Evolutionary conservation across 2,797 vertebrate genomes (phyloP).

Genomic region (Coreius guichenoti): DNA sequence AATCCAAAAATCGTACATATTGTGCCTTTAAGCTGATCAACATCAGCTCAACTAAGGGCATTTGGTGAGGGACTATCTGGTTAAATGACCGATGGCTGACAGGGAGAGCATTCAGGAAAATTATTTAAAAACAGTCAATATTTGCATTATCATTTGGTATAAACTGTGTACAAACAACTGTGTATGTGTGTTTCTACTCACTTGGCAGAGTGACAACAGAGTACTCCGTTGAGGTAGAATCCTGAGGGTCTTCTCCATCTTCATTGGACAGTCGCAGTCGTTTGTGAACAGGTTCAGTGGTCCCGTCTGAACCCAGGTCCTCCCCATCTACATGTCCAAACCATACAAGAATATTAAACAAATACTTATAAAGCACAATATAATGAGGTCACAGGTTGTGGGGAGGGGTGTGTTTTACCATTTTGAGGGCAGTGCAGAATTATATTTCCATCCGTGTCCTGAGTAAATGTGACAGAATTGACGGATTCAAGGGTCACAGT

Average conservation of each 20-base stretch:
- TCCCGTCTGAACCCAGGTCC: conserved; percentile 83
- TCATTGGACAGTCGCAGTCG: conserved; percentile 87
- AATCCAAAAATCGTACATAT: no score
- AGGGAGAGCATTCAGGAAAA: background rate
- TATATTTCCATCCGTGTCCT: conserved; percentile 93
- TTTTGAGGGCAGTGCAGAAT: conserved; percentile 91
- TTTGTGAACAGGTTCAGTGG: conserved; percentile 87
- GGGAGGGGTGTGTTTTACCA: conserved; percentile 73
- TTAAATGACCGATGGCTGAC: background rate
- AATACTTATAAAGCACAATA: background rate
- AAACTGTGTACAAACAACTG: background rate
- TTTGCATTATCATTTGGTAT: background rate
- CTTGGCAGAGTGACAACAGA: conserved; percentile 92
- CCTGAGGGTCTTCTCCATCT: conserved; percentile 80
- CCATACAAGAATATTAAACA: background rate
- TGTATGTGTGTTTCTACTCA: conserved; percentile 71
- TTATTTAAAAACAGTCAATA: background rate
- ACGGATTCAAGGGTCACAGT: conserved; percentile 86
- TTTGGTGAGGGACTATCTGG: background rate
- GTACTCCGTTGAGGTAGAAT: conserved; percentile 79
- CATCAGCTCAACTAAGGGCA: background rate
- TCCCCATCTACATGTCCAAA: conserved; percentile 71
- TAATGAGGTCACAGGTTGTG: background rate
- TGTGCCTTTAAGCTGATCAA: no score
- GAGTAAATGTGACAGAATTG: conserved; percentile 91